Base-by-base conservation (phyloP, 2,888 invertebrate species). In the Pomacea canaliculata region DNA sequence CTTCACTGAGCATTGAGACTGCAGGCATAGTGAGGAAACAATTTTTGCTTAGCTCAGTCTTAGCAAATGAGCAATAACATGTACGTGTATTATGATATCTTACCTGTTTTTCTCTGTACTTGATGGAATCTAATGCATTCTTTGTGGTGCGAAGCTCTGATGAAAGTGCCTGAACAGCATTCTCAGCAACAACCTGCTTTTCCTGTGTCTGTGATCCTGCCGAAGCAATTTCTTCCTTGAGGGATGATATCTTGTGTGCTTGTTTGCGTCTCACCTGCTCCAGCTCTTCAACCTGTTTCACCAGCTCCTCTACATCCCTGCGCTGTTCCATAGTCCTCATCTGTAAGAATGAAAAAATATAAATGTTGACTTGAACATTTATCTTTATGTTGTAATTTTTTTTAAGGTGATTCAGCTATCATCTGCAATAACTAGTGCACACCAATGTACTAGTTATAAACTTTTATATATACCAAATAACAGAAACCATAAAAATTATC, bases 121-220 rank as follows among this genome's bases (percentile, higher is more conserved):
- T 86, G 49, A 87, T 82, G 48, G 89, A 87, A 7, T 86, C 85
- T 51, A 90, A 83, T 13, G 88, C 87, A 65, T 82, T 82, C 83
- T 91, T 91, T 18, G 89, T 89, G 62, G 90, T 89, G 70, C 89
- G 80, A 51, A 91, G 86, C 81, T 91, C 91, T 80, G 90, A 88
- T 75, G 88, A 87, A 62, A 91, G 84, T 1, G 89, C 88, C 62
- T 91, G 90, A 19, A 91, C 87, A 19, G 91, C 89, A 78, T 88
- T 87, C 76, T 90, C 88, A 10, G 90, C 86, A 16, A 88, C 84
- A 4, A 86, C 81, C 48, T 82, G 78, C 75, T 86, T 88, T 76
- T 88, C 87, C 74, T 85, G 83, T 1, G 82, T 78, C 9, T 85
- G 83, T 2, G 81, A 80, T 69, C 84, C 86, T 0, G 80, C 76